Evolutionary conservation across 2,113 vertebrate genomes (phyloP), one percentile per base, ranked within the genome.

Genomic region (Erythrocercus mccallii): DNA sequence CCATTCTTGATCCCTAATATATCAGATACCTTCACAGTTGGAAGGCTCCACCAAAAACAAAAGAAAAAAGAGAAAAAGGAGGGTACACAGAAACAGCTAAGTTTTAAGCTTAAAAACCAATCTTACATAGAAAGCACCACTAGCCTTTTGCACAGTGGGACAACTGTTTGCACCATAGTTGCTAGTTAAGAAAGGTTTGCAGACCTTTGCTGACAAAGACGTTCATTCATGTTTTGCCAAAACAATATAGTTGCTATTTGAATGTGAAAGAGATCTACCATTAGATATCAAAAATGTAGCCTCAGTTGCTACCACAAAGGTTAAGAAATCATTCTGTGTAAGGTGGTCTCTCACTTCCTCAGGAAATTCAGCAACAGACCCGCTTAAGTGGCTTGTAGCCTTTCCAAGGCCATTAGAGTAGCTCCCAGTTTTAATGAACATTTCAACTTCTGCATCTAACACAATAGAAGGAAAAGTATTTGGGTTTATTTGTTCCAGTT

Each of bases 301-400:
- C 37, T 30, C 53, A 60, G 57, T 23, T 21, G n/a, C 50, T 60
- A 51, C 24, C 48, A 56, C 31, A 45, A 11, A 33, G 20, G 54
- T 40, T 65, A 77, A 81, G 42, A 86, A 77, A 57, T 14, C 30
- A 24, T 65, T 57, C 37, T 31, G 38, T 16, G 17, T 35, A 58
- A 71, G 72, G 77, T n/a, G 33, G 42, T 56, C 58, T 64, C 60
- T 60, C 61, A 40, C n/a, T 47, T 92, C 40, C 53, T 66, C 60
- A 35, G 21, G 27, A 47, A 51, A 72, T 25, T 35, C 61, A 76
- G 9, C 33, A 35, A 23, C 8, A 61, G 51, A 45, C 7, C 22
- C 0, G 0, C 27, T 37, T 3, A 27, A 51, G 33, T 5, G 11
- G 23, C 57, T 74, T 3, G 0, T 2, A 18, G 66, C 19, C 22